Evolutionary conservation across 1,140 invertebrate species (phyloP), one percentile per base, ranked within the genome.

Genomic region (Heterodera schachtii): DNA sequence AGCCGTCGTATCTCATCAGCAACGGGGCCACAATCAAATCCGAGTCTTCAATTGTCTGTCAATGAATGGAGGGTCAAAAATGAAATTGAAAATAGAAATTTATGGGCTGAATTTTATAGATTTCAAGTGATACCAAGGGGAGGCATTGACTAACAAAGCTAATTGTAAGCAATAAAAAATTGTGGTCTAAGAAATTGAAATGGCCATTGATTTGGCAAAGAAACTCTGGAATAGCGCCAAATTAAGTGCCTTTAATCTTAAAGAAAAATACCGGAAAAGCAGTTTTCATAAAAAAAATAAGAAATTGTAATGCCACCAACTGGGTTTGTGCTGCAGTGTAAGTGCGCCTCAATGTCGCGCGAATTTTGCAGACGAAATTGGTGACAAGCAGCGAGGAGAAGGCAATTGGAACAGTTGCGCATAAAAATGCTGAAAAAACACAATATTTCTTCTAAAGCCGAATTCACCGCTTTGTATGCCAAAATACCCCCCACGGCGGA

Each of bases 301-400:
- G 49, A 52, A 49, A 52, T 8, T 52, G 49, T 8, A 52, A 52
- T 52, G 49, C 49, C 49, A 52, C 11, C 47, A 31, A 78, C 76
- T 8, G 76, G 76, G 44, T 78, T 66, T 31, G 76, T 78, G n/a
- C 43, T 78, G 44, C 64, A 69, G 21, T 66, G 76, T 46, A 78
- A n/a, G 47, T 78, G 76, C 31, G 52, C 64, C 47, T 78, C 76
- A 21, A 78, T 46, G 19, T 78, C 64, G 70, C 47, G 66, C 11
- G 64, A 78, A 47, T 78, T 69, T 64, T 66, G 43, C 21, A 64
- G 19, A n/a, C 76, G 66, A 78, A 78, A 78, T 70, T 78, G 76
- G 31, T 78, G 70, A 21, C 76, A 78, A 11, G 76, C 76, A 46
- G 64, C 76, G 9, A 78, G 76, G n/a, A 78, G 46, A 69, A 78